A percentile compares a stretch with the other conserved stretches of the same genome.
phyloP scores from a whole-genome alignment of 2,797 vertebrate species.

The Rhinophrynus dorsalis region DNA sequence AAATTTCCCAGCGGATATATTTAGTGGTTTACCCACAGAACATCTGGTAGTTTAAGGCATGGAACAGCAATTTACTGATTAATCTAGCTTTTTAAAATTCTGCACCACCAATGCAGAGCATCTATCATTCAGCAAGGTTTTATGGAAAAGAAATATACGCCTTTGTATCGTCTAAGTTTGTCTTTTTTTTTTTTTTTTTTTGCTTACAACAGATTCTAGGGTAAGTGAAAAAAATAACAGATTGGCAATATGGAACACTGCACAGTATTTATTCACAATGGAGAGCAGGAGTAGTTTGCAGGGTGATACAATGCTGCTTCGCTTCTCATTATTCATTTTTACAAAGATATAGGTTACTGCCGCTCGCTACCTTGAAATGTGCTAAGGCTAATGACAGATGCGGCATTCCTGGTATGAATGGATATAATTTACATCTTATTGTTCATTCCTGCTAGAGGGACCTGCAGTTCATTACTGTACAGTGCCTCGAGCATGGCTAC shows the following conservation, averaged over 20 bases:
- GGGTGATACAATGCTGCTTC: background rate
- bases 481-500: no score
- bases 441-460: no score
- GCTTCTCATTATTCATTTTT: background rate
- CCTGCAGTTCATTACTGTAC: no score
- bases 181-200: no score
- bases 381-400: background rate
- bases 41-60: slow-evolving; percentile 71
- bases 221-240: background rate
- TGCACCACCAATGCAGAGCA: slow-evolving; percentile 51
- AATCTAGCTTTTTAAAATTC: slow-evolving; percentile 72
- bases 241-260: background rate
- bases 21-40: slow-evolving; percentile 65
- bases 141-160: slow-evolving; percentile 49
- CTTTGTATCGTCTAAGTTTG: slow-evolving; percentile 2
- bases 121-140: slow-evolving; percentile 45
- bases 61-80: slow-evolving; percentile 69
- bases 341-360: background rate
- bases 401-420: background rate
- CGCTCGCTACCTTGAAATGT: background rate
- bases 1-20: slow-evolving; percentile 67
- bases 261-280: background rate
- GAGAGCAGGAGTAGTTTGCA: background rate
- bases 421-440: no score
- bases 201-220: slow-evolving; percentile 5